A percentile compares a stretch with the other conserved stretches of the same genome.
Evolutionary conservation across 2,113 vertebrate species (phyloP).

Genomic region (Pachypanchax playfairii): DNA sequence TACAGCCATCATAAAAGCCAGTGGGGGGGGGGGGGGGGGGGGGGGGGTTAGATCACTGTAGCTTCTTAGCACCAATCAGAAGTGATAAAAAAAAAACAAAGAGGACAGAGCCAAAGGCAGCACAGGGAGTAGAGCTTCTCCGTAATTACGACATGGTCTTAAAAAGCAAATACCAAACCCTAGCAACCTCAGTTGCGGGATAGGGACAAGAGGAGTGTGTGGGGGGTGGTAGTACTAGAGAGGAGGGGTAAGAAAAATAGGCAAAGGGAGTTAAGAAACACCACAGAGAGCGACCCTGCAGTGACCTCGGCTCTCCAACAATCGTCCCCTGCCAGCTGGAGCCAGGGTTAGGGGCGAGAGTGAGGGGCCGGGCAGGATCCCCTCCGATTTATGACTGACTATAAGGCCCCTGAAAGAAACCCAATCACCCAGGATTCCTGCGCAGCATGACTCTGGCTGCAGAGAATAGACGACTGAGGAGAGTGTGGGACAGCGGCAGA

Average conservation of each 20-base stretch:
- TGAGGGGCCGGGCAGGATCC: constrained; percentile 77
- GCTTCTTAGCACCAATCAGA: constrained; percentile 71
- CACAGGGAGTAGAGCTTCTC: constrained; percentile 74
- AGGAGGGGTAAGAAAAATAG: constrained; percentile 61
- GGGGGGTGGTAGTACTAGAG: constrained; percentile 29
- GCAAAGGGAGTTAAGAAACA: constrained; percentile 71
- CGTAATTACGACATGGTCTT: constrained; percentile 84
- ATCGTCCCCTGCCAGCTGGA: constrained; percentile 80
- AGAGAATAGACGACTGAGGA: constrained; percentile 73
- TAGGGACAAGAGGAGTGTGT: constrained; percentile 45
- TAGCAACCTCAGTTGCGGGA: constrained; percentile 80
- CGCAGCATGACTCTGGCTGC: constrained; percentile 77
- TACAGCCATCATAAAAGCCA: constrained; percentile 58
- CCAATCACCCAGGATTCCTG: constrained; percentile 82
- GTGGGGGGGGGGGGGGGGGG: constrained; percentile 37
- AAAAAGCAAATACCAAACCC: constrained; percentile 84
- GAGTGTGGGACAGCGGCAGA: constrained; percentile 68
- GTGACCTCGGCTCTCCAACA: constrained; percentile 80
- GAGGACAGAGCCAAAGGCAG: constrained; percentile 60
- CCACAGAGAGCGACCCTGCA: constrained; percentile 77
- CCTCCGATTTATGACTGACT: constrained; percentile 81
- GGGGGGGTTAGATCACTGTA: constrained; percentile 55
- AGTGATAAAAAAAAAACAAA: constrained; percentile 66
- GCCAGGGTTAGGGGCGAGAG: constrained; percentile 77
- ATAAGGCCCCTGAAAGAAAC: constrained; percentile 81